phyloP scores from a whole-genome alignment of 2,113 vertebrate species.

The Onychostoma macrolepis region DNA sequence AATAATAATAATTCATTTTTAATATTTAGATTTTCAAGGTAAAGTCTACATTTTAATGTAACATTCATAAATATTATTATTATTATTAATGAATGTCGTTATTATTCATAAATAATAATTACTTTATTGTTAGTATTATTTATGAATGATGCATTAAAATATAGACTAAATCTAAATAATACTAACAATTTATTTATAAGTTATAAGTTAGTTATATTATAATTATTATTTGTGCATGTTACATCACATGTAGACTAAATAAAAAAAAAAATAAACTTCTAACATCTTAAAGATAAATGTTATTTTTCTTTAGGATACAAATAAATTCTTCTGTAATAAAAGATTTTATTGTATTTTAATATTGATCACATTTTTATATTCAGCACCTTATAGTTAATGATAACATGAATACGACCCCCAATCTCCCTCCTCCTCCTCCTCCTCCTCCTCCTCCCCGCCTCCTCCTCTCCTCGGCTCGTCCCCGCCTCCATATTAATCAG shows the following conservation, averaged over 20 bases:
- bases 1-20: not conserved
- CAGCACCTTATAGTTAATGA: conserved; percentile 51
- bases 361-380: not conserved
- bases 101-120: not conserved
- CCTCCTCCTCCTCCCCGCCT: not conserved
- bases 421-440: conserved; percentile 35
- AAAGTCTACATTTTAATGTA: not conserved
- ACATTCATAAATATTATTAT: not conserved
- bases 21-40: not conserved
- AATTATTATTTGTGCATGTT: not conserved
- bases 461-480: conserved; percentile 45
- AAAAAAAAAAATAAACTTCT: too few species aligned
- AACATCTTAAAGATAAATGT: not conserved
- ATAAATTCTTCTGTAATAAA: not conserved
- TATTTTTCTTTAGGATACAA: not conserved
- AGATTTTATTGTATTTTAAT: not conserved
- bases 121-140: not conserved
- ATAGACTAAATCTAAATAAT: not conserved
- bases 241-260: not conserved
- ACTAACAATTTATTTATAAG: not conserved
- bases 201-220: not conserved
- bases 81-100: not conserved
- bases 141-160: not conserved
- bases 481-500: conserved; percentile 80
- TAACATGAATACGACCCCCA: conserved; percentile 64